Conservation (phyloP, 2,797 vertebrate genomes). For the Sebastes steindachneri region DNA sequence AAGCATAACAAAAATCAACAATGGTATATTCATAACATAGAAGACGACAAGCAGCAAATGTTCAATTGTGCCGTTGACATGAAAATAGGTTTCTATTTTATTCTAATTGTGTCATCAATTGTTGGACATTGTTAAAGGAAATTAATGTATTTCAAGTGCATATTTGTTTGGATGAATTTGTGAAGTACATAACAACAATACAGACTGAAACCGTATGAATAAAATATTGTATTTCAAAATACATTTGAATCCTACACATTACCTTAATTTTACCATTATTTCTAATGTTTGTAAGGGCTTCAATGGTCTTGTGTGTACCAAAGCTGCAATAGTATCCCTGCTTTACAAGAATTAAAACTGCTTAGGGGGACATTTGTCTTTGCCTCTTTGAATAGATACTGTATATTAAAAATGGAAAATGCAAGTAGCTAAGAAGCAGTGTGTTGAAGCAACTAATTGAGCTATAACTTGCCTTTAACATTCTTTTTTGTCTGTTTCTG, state of each 20-base stretch:
- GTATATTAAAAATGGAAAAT: neutral
- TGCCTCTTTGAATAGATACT: neutral
- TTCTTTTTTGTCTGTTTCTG: too few relatives aligned
- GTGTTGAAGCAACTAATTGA: too few relatives aligned
- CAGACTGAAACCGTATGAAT: neutral
- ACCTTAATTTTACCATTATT: neutral
- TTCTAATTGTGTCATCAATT: constrained; percentile 47
- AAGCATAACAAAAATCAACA: constrained; percentile 26
- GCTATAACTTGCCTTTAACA: too few relatives aligned
- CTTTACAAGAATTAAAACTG: too few relatives aligned
- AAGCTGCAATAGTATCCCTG: too few relatives aligned
- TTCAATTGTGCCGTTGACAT: neutral
- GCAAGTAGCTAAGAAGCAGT: too few relatives aligned
- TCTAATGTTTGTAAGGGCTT: neutral
- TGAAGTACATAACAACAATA: neutral
- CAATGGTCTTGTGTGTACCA: neutral
- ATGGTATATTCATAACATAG: neutral
- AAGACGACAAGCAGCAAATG: neutral
- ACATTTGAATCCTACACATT: neutral
- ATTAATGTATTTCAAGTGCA: neutral
- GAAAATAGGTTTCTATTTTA: neutral
- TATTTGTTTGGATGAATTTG: neutral
- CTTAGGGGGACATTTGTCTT: neutral
- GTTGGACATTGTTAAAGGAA: neutral
- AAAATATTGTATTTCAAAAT: neutral